Evolutionary conservation across 2,113 vertebrate genomes (phyloP).

Genomic region (Anhinga rufa): DNA sequence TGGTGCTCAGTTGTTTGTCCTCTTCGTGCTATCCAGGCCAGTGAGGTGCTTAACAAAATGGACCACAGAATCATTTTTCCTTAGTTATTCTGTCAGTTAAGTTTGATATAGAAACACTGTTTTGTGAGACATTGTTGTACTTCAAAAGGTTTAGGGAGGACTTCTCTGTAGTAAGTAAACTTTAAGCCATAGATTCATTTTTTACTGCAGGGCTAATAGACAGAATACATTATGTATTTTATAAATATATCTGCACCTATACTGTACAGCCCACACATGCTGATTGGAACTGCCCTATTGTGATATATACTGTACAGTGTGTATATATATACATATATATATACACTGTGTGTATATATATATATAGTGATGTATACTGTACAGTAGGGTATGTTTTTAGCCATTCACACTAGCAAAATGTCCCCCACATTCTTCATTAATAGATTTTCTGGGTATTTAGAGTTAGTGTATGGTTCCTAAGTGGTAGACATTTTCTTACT

Average conservation of each 20-base stretch:
- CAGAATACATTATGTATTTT: not conserved
- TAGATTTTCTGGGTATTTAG: not conserved
- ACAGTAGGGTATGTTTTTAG: not conserved
- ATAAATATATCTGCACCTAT: not conserved
- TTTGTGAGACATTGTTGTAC: not conserved
- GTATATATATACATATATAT: too few relatives aligned
- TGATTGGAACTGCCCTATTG: not conserved
- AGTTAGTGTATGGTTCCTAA: not conserved
- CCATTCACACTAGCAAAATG: not conserved
- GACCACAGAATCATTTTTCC: not conserved
- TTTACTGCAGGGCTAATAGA: not conserved
- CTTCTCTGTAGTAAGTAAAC: not conserved
- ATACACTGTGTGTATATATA: too few relatives aligned
- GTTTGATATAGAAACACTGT: not conserved
- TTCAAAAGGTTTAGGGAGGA: not conserved
- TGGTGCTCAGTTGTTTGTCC: not conserved
- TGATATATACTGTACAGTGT: not conserved
- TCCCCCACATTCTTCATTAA: not conserved
- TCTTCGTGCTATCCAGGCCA: not conserved
- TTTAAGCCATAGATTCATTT: not conserved
- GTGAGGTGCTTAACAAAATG: not conserved
- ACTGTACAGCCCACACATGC: not conserved
- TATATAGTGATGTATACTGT: not conserved
- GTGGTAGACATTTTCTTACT: not conserved
- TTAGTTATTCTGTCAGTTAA: not conserved